Base-by-base conservation (phyloP, 2,113 vertebrate genomes). In the Syngnathoides biaculeatus region DNA sequence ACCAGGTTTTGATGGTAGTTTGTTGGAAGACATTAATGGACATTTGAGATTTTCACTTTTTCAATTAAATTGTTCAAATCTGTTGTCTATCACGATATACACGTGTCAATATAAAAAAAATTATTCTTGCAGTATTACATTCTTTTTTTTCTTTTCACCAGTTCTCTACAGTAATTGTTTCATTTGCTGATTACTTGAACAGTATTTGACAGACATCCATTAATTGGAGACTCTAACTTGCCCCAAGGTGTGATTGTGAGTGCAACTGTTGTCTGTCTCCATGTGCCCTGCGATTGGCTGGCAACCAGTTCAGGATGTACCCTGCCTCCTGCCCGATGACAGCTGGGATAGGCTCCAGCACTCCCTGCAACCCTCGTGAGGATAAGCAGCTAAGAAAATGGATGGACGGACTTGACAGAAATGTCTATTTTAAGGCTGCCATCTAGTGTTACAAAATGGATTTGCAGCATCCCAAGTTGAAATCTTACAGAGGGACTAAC, bases 401-500 rank as follows among this genome's bases (percentile, higher is more conserved):
- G 30, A 35, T 35, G 30, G 30, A 35, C 6, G 30, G 48, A 12
- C 2, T 20, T 58, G 1, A 30, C 0, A 1, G 0, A 45, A 10
- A 48, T 20, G n/a, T 52, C 12, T 64, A 27, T 62, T 6, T 35
- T 7, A 58, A 45, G 68, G 79, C 75, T 86, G 71, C 75, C 79
- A 69, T 63, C 88, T 79, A 47, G 70, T 87, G 90, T 75, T 73
- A 79, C 0, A 27, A 45, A 15, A 53, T 30, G 26, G 52, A 52
- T 11, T 30, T 35, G 27, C 6, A 43, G 10, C 9, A 13, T n/a
- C 27, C 11, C 6, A 38, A 40, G 11, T 40, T 13, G 0, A 62
- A 15, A 38, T 7, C 8, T 9, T n/a, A 19, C 26, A 14, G 8
- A 38, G 38, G 3, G 6, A 59, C 30, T 12, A 11, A 55, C 10